These are phyloP conservation scores for Malurus splendens DNA, from an alignment of 2,797 vertebrate genomes.

Conservation along the genomic window DNA sequence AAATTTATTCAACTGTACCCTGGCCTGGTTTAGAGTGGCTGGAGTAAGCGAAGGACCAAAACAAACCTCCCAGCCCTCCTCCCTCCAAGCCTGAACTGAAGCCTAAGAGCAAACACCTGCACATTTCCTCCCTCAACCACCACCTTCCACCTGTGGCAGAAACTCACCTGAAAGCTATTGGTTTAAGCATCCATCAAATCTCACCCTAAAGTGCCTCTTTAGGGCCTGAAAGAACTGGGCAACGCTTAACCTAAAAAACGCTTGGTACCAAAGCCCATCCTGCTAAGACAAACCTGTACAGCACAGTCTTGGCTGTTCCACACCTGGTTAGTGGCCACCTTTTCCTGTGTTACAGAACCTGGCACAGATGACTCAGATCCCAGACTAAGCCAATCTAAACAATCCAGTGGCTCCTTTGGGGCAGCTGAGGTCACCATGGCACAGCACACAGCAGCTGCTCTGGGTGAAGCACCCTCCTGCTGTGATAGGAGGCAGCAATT, in stretches of 20 bases:
- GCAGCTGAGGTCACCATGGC: not conserved
- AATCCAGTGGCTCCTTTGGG: fast-evolving
- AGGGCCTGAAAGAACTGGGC: not conserved
- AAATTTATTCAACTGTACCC: not conserved
- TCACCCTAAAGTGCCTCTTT: not conserved
- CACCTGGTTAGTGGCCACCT: not conserved
- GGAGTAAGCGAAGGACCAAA: not conserved
- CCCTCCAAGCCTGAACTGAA: not conserved
- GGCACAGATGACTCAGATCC: not conserved
- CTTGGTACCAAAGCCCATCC: not conserved
- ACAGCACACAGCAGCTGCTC: not conserved
- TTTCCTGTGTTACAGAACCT: not conserved
- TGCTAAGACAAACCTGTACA: not conserved
- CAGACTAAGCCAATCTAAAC: not conserved
- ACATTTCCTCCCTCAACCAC: not conserved
- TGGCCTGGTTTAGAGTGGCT: not conserved
- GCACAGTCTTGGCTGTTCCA: not conserved
- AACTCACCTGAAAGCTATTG: not conserved
- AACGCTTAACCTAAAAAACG: not conserved
- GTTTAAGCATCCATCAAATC: not conserved
- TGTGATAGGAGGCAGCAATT: not conserved
- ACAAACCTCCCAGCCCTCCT: fast-evolving
- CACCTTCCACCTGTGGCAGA: not conserved
- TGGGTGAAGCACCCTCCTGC: not conserved
- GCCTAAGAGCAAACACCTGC: not conserved